These are phyloP conservation scores for Agriotes lineatus DNA, from an alignment of 2,888 invertebrate genomes.

Conservation along the genomic window DNA sequence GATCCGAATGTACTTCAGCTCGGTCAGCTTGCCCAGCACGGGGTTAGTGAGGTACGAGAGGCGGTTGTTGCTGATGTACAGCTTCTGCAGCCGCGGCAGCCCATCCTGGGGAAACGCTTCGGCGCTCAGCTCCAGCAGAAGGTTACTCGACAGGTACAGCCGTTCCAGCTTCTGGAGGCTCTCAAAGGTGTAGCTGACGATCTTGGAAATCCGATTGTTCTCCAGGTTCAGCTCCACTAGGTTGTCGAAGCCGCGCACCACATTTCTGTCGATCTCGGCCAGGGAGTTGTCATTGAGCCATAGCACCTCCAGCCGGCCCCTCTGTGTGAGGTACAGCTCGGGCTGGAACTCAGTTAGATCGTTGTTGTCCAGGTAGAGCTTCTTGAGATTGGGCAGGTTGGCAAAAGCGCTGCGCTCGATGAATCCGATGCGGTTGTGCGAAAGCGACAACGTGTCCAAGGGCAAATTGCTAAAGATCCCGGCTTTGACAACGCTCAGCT, in stretches of 20 bases:
- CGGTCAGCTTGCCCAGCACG: not conserved
- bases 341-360: conserved; percentile 21
- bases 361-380: conserved; percentile 26
- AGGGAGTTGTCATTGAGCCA: conserved; percentile 22
- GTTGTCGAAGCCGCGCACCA: conserved; percentile 25
- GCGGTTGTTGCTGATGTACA: conserved; percentile 19
- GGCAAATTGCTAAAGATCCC: conserved; percentile 26
- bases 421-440: conserved; percentile 16
- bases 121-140: conserved; percentile 5
- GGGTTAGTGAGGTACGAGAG: conserved; percentile 19
- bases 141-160: conserved; percentile 22
- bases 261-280: conserved; percentile 19
- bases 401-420: conserved; percentile 23
- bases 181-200: conserved; percentile 21
- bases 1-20: conserved; percentile 21
- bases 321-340: conserved; percentile 11
- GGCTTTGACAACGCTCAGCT: not conserved
- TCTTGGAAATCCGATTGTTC: conserved; percentile 18
- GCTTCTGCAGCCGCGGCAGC: conserved; percentile 6
- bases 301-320: conserved; percentile 1
- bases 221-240: conserved; percentile 27
- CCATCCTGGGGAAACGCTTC: conserved; percentile 20
- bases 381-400: conserved; percentile 12
- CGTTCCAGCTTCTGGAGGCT: conserved; percentile 17
- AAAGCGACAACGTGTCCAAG: conserved; percentile 1